Conservation (phyloP, 1,140 invertebrate genomes). For the Pogonomyrmex barbatus region DNA sequence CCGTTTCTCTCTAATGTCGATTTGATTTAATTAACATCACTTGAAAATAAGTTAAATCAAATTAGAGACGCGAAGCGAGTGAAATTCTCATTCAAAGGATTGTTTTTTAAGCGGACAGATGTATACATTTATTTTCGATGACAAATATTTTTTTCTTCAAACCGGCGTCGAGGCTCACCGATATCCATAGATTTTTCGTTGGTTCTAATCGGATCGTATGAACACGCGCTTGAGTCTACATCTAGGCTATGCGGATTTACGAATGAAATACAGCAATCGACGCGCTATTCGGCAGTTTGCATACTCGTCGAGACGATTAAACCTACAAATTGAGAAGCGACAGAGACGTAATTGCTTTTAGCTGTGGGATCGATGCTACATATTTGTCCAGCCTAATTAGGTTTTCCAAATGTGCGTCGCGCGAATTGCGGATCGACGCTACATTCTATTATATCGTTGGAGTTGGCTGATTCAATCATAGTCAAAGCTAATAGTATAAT, state of each 20-base stretch:
- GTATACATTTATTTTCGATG: neutral
- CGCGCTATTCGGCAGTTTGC: constrained; percentile 63
- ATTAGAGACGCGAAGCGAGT: neutral
- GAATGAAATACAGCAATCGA: constrained; percentile 63
- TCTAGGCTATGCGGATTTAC: constrained; percentile 53
- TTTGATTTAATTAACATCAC: neutral
- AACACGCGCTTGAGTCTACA: neutral
- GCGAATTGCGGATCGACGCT: constrained; percentile 48
- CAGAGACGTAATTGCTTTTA: constrained; percentile 73
- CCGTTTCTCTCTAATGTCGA: neutral
- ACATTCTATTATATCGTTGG: constrained; percentile 59
- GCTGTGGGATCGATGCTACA: constrained; percentile 66
- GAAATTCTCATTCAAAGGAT: too few relatives aligned
- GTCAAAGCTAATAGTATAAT: neutral
- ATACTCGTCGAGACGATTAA: constrained; percentile 69
- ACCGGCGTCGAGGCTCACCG: neutral
- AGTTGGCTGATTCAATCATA: constrained; percentile 34
- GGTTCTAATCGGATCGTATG: constrained; percentile 27
- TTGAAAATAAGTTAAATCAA: neutral
- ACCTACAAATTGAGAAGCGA: constrained; percentile 60
- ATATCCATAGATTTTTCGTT: constrained; percentile 26
- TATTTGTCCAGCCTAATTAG: constrained; percentile 72
- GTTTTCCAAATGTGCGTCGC: constrained; percentile 66
- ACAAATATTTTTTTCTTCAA: constrained; percentile 6
- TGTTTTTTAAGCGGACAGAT: neutral